Evolutionary conservation across 2,113 vertebrate species (phyloP).

Genomic region (Carlito syrichta): DNA sequence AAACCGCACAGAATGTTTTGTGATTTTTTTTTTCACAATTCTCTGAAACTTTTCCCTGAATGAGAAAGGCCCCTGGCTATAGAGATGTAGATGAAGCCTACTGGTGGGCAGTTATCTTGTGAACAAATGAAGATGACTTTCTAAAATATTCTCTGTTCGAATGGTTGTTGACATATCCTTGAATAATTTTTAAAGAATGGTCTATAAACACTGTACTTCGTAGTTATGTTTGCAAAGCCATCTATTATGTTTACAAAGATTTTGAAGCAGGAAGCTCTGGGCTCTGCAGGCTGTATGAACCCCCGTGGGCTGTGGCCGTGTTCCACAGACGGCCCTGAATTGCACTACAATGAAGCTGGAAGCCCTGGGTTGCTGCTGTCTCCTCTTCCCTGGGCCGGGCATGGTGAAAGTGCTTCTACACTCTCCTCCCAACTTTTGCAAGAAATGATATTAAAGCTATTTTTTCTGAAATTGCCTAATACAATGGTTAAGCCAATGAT

Average conservation of each 20-base stretch:
- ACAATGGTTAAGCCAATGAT: not conserved
- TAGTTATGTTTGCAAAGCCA: not conserved
- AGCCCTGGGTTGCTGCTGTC: accelerated
- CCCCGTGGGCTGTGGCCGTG: not conserved
- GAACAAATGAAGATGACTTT: not conserved
- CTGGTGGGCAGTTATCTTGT: not conserved
- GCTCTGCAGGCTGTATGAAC: not conserved
- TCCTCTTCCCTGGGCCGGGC: not conserved
- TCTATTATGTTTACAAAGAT: not conserved
- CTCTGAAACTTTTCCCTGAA: not conserved
- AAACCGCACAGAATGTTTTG: not conserved
- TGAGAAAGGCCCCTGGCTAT: not conserved
- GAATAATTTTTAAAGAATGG: not conserved
- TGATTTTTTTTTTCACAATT: not conserved
- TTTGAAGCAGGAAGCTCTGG: not conserved
- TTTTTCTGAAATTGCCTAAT: not conserved
- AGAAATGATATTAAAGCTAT: not conserved
- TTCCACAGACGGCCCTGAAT: accelerated
- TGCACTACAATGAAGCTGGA: too few species aligned
- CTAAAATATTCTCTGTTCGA: not conserved
- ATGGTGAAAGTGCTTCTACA: not conserved
- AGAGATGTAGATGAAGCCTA: not conserved
- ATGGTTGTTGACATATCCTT: not conserved
- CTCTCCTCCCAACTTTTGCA: not conserved
- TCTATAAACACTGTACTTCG: not conserved